Base-by-base conservation (phyloP, 2,888 invertebrate species). In the Lissocephala sabroskyi region DNA sequence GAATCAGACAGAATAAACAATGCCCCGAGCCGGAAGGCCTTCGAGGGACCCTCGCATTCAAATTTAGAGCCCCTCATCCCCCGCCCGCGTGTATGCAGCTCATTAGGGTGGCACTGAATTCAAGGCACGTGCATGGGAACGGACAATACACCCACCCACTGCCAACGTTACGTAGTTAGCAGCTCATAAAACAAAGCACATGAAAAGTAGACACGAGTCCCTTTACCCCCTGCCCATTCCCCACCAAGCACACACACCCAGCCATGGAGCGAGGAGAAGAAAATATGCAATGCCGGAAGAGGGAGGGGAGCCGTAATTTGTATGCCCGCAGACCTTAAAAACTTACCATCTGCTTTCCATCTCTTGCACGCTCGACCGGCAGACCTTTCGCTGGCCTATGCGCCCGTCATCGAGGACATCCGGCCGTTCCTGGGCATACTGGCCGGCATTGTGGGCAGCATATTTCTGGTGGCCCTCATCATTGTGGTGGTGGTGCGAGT, bases 341-440 rank as follows among this genome's bases (percentile, higher is more conserved):
- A 45, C 26, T 52, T 42, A 56, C 53, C 42, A 48, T 16, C 9
- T n/a, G 13, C 36, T 42, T 30, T 39, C 13, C 41, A 16, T 40
- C 14, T 32, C 18, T 13, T 41, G 10, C 52, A 13, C 23, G 16
- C 35, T 17, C 19, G 9, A 14, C 37, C 29, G 33, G 6, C 62
- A 85, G 85, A 85, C 75, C 74, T 79, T 45, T 82, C 84, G 23
- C 59, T 81, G 49, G 82, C 86, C 41, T 86, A 87, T 62, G 85
- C 79, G 36, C 84, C 85, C 49, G 83, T 83, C 50, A 85, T 87
- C 56, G 86, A 86, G 68, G 86, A 86, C 65, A 86, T 87, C 75
- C 87, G 87, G 59, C 87, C 87, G 46, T 86, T 87, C 65, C 79
- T 87, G 45, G 87, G 87, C 41, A 86, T 87, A 30, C 79, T 87